Evolutionary conservation across 23 tunicate species (phyloP), one percentile per base, ranked within the genome.

Genomic region (Diplosoma virens): DNA sequence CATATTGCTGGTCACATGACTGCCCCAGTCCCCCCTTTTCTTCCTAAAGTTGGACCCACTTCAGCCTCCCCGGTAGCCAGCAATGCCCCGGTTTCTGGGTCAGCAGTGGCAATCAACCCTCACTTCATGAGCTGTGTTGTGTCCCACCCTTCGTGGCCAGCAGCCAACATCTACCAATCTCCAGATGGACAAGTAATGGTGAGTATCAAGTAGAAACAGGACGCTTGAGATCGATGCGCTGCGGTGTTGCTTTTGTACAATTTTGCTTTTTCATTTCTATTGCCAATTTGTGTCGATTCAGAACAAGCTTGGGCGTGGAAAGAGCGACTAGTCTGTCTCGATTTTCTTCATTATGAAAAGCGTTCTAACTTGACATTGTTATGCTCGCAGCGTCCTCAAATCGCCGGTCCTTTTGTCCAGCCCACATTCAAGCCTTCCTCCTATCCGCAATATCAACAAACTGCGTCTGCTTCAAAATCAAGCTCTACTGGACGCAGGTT

Each of bases 11-110:
- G 26, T 4, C 67, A 54, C 25, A 6, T 55, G 35, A 33, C 29
- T 17, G 65, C 77, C 9, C 74, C 74, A 1, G 74, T 69, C 20
- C 67, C 84, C 20, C 70, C 54, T 2, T 60, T 80, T 68, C 25
- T 66, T 3, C 67, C 60, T 9, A 35, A 32, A 33, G 54, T 66
- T 17, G 60, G 54, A 2, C 14, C 77, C 0, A 36, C 84, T 26
- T 23, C 71, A 0, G 20, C 84, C 63, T 25, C n/a, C 63, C 47
- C 61, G 21, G 60, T 26, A n/a, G 60, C 18, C 34, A 47, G 25
- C 21, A 72, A n/a, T 48, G 61, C 48, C 9, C 33, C 34, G 24
- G 36, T n/a, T 4, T 26, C 78, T 7, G 41, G 7, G 4, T 25
- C 34, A 47, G 60, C 78, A 3, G 47, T 48, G 46, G 61, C 78